These are phyloP conservation scores for Delia radicum DNA, from an alignment of 1,140 invertebrate species.

Conservation along the genomic window DNA sequence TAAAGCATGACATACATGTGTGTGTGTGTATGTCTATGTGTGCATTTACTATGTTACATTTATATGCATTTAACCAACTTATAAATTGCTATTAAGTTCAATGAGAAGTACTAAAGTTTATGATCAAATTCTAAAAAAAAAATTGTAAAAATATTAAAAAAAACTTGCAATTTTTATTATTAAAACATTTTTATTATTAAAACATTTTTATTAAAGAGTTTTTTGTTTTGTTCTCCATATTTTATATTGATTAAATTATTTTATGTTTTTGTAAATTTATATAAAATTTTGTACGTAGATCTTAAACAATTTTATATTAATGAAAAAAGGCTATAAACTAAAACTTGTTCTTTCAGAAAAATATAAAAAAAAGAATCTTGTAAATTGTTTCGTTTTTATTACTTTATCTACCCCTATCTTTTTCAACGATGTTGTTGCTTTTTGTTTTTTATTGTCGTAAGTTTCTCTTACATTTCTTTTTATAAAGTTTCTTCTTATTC, in stretches of 20 bases:
- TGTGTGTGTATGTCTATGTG: too few relatives aligned
- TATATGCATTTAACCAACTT: too few relatives aligned
- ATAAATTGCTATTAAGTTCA: too few relatives aligned
- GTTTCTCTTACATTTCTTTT: neutral
- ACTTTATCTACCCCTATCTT: constrained; percentile 1
- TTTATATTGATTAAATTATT: neutral
- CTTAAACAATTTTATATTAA: neutral
- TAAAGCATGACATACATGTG: too few relatives aligned
- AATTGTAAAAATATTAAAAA: too few relatives aligned
- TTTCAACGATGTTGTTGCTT: neutral
- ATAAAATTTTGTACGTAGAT: neutral
- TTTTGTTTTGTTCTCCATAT: too few relatives aligned
- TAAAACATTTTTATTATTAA: too few relatives aligned
- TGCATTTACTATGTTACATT: too few relatives aligned
- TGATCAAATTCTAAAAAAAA: too few relatives aligned
- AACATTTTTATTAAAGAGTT: too few relatives aligned
- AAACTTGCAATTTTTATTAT: too few relatives aligned
- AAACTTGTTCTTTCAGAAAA: neutral
- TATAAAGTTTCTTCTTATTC: neutral
- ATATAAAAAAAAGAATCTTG: neutral
- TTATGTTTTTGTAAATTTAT: neutral
- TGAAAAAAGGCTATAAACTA: neutral
- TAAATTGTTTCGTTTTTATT: neutral
- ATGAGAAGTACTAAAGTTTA: too few relatives aligned
- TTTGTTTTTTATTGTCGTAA: neutral